Base-by-base conservation (phyloP, 2,113 vertebrate genomes). In the Oxyruncus cristatus region DNA sequence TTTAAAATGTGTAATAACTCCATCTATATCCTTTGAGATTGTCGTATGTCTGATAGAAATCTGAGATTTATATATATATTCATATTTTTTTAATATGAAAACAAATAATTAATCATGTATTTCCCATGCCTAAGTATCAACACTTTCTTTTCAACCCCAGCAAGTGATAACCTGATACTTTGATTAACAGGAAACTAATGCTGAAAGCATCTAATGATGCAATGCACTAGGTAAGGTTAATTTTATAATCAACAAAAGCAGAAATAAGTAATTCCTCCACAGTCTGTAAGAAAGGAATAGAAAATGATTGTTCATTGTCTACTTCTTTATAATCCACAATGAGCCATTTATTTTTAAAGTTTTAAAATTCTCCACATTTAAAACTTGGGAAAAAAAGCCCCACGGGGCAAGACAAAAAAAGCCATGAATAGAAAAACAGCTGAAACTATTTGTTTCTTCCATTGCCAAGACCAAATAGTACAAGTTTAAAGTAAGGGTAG, bases 361-460 rank as follows among this genome's bases (percentile, higher is more conserved):
- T 75, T 92, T 78, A 52, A 89, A 89, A 74, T 42, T 73, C 50
- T 42, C 67, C 46, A 50, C 42, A 74, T 42, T 78, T 35, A 92
- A 88, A 83, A 73, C 32, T 66, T 68, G 41, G 28, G 16, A 35
- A 23, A 47, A 35, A 59, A 49, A 49, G 21, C 8, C 1, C 8
- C 56, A 72, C 50, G 77, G 56, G 19, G 52, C 11, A 59, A 59
- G 46, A 70, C 9, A 83, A 35, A 94, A 95, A 95, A 79, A 88
- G 33, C 30, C 9, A 5, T 35, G 33, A 86, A 74, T 17, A 77
- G 67, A 91, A 92, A 92, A 67, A 76, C 28, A 83, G 44, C 17
- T 92, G 53, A 83, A 96, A 83, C 24, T 33, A 89, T 87, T 58
- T 76, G 49, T 71, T 94, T 90, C 59, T 94, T 88, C 61, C 39